phyloP scores from a whole-genome alignment of 2,797 vertebrate genomes.

The Micropoecilia bifurca region DNA sequence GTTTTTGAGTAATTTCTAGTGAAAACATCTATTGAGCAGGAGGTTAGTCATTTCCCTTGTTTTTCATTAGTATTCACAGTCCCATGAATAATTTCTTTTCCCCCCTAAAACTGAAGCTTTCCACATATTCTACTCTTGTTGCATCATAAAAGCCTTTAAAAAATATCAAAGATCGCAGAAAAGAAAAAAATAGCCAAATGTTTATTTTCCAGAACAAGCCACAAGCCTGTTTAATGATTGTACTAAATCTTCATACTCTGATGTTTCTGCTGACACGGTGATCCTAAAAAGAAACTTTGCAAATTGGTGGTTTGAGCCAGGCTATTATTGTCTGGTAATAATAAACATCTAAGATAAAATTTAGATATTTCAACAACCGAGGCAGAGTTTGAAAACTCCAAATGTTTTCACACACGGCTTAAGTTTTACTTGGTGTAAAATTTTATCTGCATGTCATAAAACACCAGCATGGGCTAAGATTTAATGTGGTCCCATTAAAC shows the following conservation, averaged over 20 bases:
- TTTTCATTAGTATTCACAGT: background rate
- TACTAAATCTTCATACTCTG: background rate
- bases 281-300: background rate
- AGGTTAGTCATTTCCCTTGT: conserved; percentile 1
- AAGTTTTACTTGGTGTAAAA: background rate
- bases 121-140: conserved; percentile 25
- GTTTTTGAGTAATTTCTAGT: background rate
- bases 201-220: background rate
- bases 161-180: background rate
- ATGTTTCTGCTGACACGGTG: background rate
- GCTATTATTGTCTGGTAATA: background rate
- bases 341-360: background rate
- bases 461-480: background rate
- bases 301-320: background rate
- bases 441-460: background rate
- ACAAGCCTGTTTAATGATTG: background rate
- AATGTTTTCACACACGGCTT: background rate
- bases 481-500: background rate
- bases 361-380: background rate
- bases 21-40: background rate
- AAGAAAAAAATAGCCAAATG: background rate
- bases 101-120: conserved; percentile 4
- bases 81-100: conserved; percentile 7
- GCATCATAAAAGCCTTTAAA: conserved; percentile 14
- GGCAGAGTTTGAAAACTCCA: background rate